phyloP scores from a whole-genome alignment of 2,888 invertebrate genomes.

The Celastrina argiolus region DNA sequence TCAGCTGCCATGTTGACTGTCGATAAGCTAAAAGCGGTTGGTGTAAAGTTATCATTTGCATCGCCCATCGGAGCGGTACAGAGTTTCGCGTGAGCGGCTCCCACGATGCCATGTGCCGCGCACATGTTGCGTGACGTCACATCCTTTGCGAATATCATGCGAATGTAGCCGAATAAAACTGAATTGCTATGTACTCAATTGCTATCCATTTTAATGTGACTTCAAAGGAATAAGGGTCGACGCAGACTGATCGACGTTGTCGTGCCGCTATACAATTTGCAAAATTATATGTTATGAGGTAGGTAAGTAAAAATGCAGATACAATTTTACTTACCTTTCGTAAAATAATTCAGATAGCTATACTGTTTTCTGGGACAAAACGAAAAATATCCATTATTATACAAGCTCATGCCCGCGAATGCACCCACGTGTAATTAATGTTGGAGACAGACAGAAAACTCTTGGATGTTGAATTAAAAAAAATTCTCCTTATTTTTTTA shows the following conservation, averaged over 20 bases:
- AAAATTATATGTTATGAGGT: too few species aligned
- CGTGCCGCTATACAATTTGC: too few species aligned
- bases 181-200: slow-evolving; percentile 5
- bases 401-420: too few species aligned
- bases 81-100: slow-evolving; percentile 16
- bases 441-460: too few species aligned
- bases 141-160: slow-evolving; percentile 16
- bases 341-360: too few species aligned
- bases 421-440: too few species aligned
- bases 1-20: neutral
- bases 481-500: too few species aligned
- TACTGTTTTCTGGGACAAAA: too few species aligned
- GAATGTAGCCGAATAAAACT: slow-evolving; percentile 12
- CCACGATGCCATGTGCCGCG: slow-evolving; percentile 18
- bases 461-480: too few species aligned
- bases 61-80: neutral
- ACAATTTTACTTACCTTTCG: too few species aligned
- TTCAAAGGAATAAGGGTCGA: neutral
- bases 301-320: too few species aligned
- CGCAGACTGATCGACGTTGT: neutral
- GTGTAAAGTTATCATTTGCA: slow-evolving; percentile 14
- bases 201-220: neutral
- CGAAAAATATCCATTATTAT: too few species aligned
- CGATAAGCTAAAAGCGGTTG: slow-evolving; percentile 1
- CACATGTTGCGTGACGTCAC: slow-evolving; percentile 18